Conservation (phyloP, 2,888 invertebrate species). For the Trimorus sp. region DNA sequence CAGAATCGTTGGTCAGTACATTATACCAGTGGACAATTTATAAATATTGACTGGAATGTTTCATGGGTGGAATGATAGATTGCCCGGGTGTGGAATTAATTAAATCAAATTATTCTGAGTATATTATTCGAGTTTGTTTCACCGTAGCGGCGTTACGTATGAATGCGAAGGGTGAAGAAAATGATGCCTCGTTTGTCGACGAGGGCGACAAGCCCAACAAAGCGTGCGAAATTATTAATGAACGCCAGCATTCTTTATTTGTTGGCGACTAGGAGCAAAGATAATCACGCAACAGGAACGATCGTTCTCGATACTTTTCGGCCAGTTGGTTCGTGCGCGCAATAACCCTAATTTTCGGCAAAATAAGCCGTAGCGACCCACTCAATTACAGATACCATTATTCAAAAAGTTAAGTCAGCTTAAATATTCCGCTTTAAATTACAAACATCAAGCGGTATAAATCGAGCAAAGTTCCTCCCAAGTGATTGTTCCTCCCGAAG, state of each 20-base stretch:
- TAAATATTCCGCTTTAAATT: slow-evolving; percentile 57
- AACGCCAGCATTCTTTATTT: slow-evolving; percentile 7
- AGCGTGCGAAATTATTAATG: slow-evolving; percentile 14
- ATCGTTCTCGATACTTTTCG: no score
- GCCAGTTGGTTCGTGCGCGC: neutral
- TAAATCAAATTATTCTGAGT: neutral
- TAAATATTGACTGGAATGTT: no score
- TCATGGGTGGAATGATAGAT: no score
- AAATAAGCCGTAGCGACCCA: slow-evolving; percentile 20
- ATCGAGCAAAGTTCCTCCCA: slow-evolving; percentile 55
- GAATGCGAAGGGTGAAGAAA: slow-evolving; percentile 16
- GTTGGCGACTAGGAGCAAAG: neutral
- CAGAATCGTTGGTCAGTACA: no score
- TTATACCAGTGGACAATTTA: no score
- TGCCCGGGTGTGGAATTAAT: neutral
- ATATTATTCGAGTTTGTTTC: neutral
- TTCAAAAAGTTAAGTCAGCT: slow-evolving; percentile 55
- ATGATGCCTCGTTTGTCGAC: slow-evolving; percentile 9
- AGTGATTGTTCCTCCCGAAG: slow-evolving; percentile 59
- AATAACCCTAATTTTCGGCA: neutral
- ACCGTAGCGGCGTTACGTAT: neutral
- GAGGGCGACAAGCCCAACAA: slow-evolving; percentile 16
- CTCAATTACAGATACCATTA: slow-evolving; percentile 50
- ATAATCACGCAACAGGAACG: no score
- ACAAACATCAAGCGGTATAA: slow-evolving; percentile 61